A percentile compares a stretch with the other conserved stretches of the same genome.
These are phyloP conservation scores for Crocodylus rhombifer DNA, from an alignment of 2,797 vertebrate species.

Conservation along the genomic window DNA sequence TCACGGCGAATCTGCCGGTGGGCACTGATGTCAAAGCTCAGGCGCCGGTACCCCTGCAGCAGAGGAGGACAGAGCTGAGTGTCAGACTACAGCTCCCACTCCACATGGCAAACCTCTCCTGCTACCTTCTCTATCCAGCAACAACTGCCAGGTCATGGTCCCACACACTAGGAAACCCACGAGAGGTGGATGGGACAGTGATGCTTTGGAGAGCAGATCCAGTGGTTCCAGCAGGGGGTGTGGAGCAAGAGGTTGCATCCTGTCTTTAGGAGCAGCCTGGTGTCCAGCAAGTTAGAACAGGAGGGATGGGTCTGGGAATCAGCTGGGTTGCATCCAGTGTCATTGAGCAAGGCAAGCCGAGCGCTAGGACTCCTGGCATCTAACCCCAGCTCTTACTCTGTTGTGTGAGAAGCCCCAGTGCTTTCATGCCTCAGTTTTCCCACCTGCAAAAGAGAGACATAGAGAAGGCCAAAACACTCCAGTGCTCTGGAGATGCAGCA, in stretches of 20 bases:
- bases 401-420: not conserved
- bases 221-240: not conserved
- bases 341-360: too few species aligned
- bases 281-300: not conserved
- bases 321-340: not conserved
- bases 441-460: not conserved
- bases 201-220: not conserved
- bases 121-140: not conserved
- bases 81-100: not conserved
- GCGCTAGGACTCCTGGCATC: not conserved
- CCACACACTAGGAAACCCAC: not conserved
- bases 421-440: not conserved
- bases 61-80: not conserved
- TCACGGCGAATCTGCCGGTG: conserved; percentile 86
- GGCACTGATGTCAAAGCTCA: conserved; percentile 87
- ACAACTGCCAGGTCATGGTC: not conserved
- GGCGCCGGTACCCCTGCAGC: conserved; percentile 82
- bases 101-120: not conserved
- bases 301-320: not conserved
- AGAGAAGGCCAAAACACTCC: not conserved
- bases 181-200: not conserved
- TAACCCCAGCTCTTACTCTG: not conserved
- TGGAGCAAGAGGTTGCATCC: not conserved
- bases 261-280: not conserved
- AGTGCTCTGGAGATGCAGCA: not conserved